Base-by-base conservation (phyloP, 2,113 vertebrate species). In the Vulpes lagopus region DNA sequence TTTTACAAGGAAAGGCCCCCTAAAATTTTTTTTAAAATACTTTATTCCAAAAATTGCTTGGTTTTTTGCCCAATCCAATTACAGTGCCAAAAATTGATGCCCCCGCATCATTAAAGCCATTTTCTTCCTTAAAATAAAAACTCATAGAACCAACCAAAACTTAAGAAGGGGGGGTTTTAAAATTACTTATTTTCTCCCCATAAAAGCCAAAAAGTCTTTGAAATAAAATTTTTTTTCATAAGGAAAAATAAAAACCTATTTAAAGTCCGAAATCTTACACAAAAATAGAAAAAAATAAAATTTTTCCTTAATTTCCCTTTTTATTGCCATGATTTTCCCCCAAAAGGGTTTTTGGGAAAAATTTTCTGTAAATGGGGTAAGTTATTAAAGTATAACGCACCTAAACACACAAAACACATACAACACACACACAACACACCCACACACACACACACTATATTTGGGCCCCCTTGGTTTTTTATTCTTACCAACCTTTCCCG, bases 41-140 rank as follows among this genome's bases (percentile, higher is more conserved):
- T 97, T 97, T 98, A n/a, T n/a, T n/a, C n/a, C 89, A 98, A 93
- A 98, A 99, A 98, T 96, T 98, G 97, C 74, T 98, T 94, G 96
- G 85, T 97, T 98, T 98, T 97, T 97, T 98, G 98, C n/a, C 60
- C 98, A 98, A 92, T 98, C 95, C 97, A 97, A 96, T 97, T 98
- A 98, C n/a, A 97, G 93, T 91, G 57, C 64, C 96, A 88, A 96
- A 76, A 97, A 97, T 91, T 97, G 91, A 93, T 69, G 67, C n/a
- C 38, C 95, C 79, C 81, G 89, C 49, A 76, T 97, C 98, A 98
- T 98, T 97, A n/a, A 98, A 95, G 60, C 51, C 88, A 97, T 98
- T 98, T 98, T 96, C 96, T 98, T 89, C 65, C 25, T 97, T 97
- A 98, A 97, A 71, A 90, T 96, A n/a, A n/a, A n/a, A n/a, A 98